A percentile compares a stretch with the other conserved stretches of the same genome.
These are phyloP conservation scores for Hydrolagus colliei DNA, from an alignment of 2,797 vertebrate genomes.

Conservation along the genomic window DNA sequence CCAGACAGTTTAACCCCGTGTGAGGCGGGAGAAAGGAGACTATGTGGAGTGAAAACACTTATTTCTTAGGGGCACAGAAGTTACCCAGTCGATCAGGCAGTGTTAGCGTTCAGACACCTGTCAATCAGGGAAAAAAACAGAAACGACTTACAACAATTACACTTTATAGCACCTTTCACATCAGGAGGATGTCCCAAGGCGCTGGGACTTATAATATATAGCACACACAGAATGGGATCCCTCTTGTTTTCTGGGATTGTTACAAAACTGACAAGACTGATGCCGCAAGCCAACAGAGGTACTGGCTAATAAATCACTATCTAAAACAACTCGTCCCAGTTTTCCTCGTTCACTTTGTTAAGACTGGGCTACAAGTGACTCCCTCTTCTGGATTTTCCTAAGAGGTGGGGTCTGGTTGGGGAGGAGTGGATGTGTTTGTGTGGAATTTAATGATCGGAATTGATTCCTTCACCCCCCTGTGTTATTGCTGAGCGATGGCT, in stretches of 20 bases:
- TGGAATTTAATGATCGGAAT: not conserved
- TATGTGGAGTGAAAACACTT: too few species aligned
- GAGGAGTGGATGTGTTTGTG: not conserved
- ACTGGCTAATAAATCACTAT: not conserved
- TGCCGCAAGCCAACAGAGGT: not conserved
- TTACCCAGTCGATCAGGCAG: too few species aligned
- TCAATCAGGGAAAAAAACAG: too few species aligned
- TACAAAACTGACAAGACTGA: not conserved
- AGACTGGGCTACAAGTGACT: not conserved
- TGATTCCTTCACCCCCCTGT: too few species aligned
- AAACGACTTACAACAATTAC: too few species aligned
- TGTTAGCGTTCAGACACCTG: too few species aligned
- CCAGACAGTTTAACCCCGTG: too few species aligned
- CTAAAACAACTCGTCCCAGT: not conserved
- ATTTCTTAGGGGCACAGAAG: too few species aligned
- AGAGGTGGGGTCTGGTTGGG: not conserved
- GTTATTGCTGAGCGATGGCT: not conserved
- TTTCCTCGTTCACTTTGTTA: not conserved
- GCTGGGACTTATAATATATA: too few species aligned
- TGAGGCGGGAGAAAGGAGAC: too few species aligned
- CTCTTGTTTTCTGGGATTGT: not conserved
- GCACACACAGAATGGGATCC: not conserved
- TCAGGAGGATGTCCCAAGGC: too few species aligned
- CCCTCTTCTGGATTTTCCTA: not conserved
- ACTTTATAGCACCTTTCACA: too few species aligned